Evolutionary conservation across 2,888 invertebrate species (phyloP), one percentile per base, ranked within the genome.

Genomic region (Heliconius aoede): DNA sequence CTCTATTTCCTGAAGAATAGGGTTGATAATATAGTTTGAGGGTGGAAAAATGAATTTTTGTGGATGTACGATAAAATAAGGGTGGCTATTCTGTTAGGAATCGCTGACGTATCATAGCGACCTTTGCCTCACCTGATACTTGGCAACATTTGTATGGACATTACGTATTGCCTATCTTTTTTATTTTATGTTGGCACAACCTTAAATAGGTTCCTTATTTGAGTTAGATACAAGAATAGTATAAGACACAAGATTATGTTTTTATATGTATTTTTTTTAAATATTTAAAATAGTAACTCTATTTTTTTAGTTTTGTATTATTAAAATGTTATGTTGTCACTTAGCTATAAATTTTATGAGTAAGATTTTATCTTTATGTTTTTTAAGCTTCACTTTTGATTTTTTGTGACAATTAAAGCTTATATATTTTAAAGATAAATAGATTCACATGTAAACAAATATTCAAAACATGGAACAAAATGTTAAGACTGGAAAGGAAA

Each of bases 91-190:
- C 78, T 82, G 82, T 78, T 91, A 88, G 85, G 87, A 92, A 92
- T 92, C 89, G 92, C 93, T 93, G 93, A 93, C 93, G 90, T 90
- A 90, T 90, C 90, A 91, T 89, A 88, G 87, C 86, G 82, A 91
- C 89, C 89, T 89, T 88, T 82, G 87, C 83, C 87, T 92, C 90
- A 93, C 93, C 93, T 93, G 93, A 91, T 87, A 86, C 84, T 86
- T 85, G 81, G 61, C 73, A 73, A 73, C 79, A 81, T 81, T 85
- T 84, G 82, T 79, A 83, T 79, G 90, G 92, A 91, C 85, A 86
- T 79, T 86, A 80, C 82, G 61, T 61, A 72, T 58, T 60, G 58
- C 69, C 69, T 32, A 55, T 69, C 65, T 65, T 69, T 69, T 69
- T 69, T 69, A 60, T 72, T 72, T 36, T 72, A 60, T 72, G 40